A percentile compares a stretch with the other conserved stretches of the same genome.
These are phyloP conservation scores for Phrynocephalus versicolor DNA, from an alignment of 2,113 vertebrate genomes.

Conservation along the genomic window DNA sequence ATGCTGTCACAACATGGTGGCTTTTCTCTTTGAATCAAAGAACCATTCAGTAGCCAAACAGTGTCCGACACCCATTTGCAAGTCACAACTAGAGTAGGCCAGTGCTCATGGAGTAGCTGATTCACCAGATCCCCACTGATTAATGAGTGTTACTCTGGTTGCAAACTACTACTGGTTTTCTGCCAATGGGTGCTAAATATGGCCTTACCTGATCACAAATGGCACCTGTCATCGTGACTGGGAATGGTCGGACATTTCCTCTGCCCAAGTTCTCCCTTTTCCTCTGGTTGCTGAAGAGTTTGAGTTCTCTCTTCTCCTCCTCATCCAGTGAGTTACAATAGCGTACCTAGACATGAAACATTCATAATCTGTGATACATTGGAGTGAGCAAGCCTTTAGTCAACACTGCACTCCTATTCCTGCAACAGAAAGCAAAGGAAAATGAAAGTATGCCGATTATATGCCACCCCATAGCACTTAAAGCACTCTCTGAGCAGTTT, in stretches of 20 bases:
- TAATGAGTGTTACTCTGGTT: too few species aligned
- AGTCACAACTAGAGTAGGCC: too few species aligned
- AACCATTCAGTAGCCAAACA: not conserved
- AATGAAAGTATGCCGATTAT: too few species aligned
- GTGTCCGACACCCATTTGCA: too few species aligned
- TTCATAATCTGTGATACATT: not conserved
- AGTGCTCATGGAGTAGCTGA: too few species aligned
- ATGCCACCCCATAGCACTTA: too few species aligned
- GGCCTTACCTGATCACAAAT: constrained; percentile 93
- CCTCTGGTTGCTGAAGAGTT: constrained; percentile 96
- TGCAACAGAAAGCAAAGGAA: not conserved
- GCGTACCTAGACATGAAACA: constrained; percentile 80
- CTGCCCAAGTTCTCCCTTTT: constrained; percentile 95
- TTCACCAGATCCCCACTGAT: too few species aligned
- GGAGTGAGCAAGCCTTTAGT: not conserved
- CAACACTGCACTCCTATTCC: not conserved
- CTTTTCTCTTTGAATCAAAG: not conserved
- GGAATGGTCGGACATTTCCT: constrained; percentile 93
- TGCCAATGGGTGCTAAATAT: too few species aligned
- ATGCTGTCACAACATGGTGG: too few species aligned
- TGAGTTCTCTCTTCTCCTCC: constrained; percentile 96
- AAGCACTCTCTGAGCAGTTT: too few species aligned
- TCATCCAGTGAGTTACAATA: constrained; percentile 96
- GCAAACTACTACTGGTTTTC: too few species aligned
- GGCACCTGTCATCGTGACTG: constrained; percentile 95